Evolutionary conservation across 2,888 invertebrate genomes (phyloP).

Genomic region (Smittia aterrima): DNA sequence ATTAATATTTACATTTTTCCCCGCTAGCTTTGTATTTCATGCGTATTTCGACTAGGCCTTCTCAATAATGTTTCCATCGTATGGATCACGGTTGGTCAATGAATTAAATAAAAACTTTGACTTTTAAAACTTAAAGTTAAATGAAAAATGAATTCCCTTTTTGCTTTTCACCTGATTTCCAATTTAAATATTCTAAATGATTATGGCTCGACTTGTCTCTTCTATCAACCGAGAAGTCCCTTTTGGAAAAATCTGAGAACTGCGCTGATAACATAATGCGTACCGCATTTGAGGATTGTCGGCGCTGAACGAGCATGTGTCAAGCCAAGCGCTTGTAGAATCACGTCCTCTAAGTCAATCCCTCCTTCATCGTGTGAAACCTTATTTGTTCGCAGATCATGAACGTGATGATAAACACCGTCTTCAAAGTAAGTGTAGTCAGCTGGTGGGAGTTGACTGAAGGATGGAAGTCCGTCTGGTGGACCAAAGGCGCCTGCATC

Average conservation of each 20-base stretch:
- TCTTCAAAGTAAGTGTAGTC: constrained; percentile 17
- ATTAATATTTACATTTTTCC: too few species aligned
- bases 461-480: neutral
- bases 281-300: neutral
- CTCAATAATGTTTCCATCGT: neutral
- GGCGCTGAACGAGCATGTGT: neutral
- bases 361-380: neutral
- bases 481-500: neutral
- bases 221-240: neutral
- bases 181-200: too few species aligned
- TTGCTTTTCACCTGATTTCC: too few species aligned
- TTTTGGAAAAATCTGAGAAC: neutral
- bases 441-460: neutral
- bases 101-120: too few species aligned
- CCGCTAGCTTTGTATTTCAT: neutral
- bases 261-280: neutral
- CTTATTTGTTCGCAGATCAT: neutral
- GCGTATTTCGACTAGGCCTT: neutral
- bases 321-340: constrained; percentile 1
- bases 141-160: too few species aligned
- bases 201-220: neutral
- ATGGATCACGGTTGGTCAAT: neutral
- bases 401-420: constrained; percentile 19
- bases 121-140: too few species aligned
- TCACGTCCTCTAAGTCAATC: neutral